These are phyloP conservation scores for Hypolimnas misippus DNA, from an alignment of 2,888 invertebrate species.

Conservation along the genomic window DNA sequence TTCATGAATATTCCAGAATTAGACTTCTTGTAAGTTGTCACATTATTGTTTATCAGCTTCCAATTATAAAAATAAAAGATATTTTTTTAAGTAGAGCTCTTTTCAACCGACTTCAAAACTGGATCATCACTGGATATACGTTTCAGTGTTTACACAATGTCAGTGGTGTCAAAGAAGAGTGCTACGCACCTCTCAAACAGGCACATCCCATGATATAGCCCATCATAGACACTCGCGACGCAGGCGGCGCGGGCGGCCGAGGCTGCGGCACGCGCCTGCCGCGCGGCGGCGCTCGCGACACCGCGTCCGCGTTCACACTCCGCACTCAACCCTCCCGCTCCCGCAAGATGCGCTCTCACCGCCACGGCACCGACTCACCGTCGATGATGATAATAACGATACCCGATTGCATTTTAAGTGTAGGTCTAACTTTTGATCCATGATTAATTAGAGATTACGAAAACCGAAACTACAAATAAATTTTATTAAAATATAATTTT, in stretches of 20 bases:
- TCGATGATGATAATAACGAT: constrained; percentile 6
- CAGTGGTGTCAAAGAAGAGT: constrained; percentile 9
- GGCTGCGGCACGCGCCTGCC: constrained; percentile 74
- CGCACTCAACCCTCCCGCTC: constrained; percentile 62
- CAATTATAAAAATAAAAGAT: too few species aligned
- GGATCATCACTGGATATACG: too few species aligned
- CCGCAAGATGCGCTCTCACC: constrained; percentile 53
- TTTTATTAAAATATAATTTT: background rate
- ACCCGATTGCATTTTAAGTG: constrained; percentile 1
- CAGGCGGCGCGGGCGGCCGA: constrained; percentile 61
- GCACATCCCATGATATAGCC: constrained; percentile 97
- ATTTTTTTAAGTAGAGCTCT: too few species aligned
- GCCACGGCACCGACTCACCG: constrained; percentile 38
- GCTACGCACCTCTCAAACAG: constrained; percentile 91
- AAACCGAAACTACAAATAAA: background rate
- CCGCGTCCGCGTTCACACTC: constrained; percentile 54
- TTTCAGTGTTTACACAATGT: background rate
- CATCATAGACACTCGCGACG: constrained; percentile 88
- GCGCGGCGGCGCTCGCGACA: constrained; percentile 70
- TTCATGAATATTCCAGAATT: too few species aligned
- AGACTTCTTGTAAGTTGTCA: too few species aligned
- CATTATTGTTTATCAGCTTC: too few species aligned
- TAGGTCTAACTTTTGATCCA: constrained; percentile 4
- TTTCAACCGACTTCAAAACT: too few species aligned
- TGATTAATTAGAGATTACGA: constrained; percentile 1